Percentiles rank a stretch among this genome's conserved stretches.
These are phyloP conservation scores for Schizaphis graminum DNA, from an alignment of 2,888 invertebrate genomes.

Conservation along the genomic window DNA sequence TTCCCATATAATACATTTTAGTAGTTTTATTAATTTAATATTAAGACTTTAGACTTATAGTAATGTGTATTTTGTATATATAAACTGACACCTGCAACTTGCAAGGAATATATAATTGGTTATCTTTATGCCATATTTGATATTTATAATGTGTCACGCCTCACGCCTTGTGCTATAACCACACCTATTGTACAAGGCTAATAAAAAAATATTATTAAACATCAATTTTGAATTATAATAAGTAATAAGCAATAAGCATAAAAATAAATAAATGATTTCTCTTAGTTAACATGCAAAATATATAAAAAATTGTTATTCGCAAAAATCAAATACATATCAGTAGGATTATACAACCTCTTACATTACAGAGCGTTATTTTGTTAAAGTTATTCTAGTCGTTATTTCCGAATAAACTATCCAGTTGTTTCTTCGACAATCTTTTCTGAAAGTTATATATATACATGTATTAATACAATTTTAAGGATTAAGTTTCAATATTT, in stretches of 20 bases:
- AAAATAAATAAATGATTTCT: background rate
- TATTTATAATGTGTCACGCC: background rate
- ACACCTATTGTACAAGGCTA: background rate
- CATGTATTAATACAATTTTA: slow-evolving; percentile 57
- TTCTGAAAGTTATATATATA: slow-evolving; percentile 66
- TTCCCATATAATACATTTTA: background rate
- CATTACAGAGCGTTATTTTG: slow-evolving; percentile 64
- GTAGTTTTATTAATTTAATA: background rate
- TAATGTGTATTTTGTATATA: background rate
- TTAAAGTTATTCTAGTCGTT: slow-evolving; percentile 64
- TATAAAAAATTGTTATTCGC: background rate
- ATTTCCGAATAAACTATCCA: slow-evolving; percentile 66
- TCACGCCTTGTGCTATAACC: no score
- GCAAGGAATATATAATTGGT: background rate
- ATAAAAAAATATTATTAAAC: background rate
- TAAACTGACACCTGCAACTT: background rate
- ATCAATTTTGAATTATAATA: background rate
- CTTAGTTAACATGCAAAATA: slow-evolving; percentile 13
- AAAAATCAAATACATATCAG: slow-evolving; percentile 14
- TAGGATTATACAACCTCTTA: slow-evolving; percentile 54
- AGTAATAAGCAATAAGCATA: slow-evolving; percentile 14
- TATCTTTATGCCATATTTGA: background rate
- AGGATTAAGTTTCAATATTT: slow-evolving; percentile 41
- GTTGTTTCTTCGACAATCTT: slow-evolving; percentile 66
- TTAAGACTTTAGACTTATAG: background rate